Base-by-base conservation (phyloP, 2,113 vertebrate genomes). In the Motacilla alba region DNA sequence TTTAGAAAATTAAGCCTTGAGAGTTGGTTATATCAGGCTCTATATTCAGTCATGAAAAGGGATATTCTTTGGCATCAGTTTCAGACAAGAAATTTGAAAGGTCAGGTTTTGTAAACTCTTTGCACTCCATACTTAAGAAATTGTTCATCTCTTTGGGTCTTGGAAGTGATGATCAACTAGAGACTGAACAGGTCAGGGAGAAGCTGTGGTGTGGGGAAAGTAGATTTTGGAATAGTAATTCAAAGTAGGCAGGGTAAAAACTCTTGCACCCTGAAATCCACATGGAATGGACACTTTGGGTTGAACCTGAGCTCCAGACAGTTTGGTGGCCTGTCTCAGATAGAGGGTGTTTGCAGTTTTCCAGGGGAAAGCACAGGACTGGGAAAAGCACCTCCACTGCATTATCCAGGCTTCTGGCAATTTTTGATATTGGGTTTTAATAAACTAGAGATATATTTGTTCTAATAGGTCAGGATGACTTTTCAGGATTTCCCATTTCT, bases 251-350 rank as follows among this genome's bases (percentile, higher is more conserved):
- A 55, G 44, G 47, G 46, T 58, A n/a, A 13, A 41, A 39, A 43
- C 26, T 44, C 50, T 17, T 78, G 46, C 16, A 7, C 4, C 1
- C 15, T 22, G 64, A 62, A 82, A 66, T 84, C 46, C 15, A 2
- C 5, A 1, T 3, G 4, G 37, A 73, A 27, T 10, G 30, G 59
- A 20, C n/a, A 22, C 22, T 3, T 0, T 56, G 72, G 49, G 6
- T 72, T 15, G 13, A 59, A 46, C 3, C 53, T 60, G 67, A 89
- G 19, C 49, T 91, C 33, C 58, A 68, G 47, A 6, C 31, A 22
- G 13, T 41, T 74, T 18, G 35, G 13, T 72, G 43, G 39, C 44
- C 27, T 83, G 7, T 76, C 66, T 64, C 33, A 53, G 33, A 11
- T 0, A 28, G 14, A 64, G 7, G 5, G 7, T 64, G 15, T 49